Conservation (phyloP, 2,113 vertebrate species). For the Chitala chitala region DNA sequence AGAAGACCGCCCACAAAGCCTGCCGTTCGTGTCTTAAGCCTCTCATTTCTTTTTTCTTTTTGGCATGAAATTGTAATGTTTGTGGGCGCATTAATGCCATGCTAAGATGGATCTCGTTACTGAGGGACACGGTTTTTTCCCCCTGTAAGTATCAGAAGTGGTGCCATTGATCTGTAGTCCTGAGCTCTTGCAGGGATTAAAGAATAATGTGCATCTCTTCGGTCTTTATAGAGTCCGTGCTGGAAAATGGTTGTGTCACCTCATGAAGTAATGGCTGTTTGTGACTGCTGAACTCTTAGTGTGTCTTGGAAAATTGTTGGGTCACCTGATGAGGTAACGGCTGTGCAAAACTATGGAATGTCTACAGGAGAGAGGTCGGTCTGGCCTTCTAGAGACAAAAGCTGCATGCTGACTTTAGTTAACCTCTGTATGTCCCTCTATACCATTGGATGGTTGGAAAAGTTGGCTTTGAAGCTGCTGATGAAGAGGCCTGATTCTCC, state of each 20-base stretch:
- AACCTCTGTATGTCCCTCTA: background rate
- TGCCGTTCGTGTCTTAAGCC: background rate
- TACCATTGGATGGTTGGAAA: slow-evolving; percentile 15
- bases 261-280: slow-evolving; percentile 1
- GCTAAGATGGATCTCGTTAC: slow-evolving; percentile 11
- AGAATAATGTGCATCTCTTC: background rate
- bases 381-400: background rate
- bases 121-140: background rate
- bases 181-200: background rate
- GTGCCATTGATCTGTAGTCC: background rate
- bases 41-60: background rate
- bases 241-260: background rate
- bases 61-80: background rate
- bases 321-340: slow-evolving; percentile 13
- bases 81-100: slow-evolving; percentile 12
- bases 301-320: background rate
- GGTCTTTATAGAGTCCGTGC: background rate
- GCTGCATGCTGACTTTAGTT: background rate
- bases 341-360: background rate
- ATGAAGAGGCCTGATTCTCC: background rate
- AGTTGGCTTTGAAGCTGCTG: background rate
- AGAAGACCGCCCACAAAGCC: background rate
- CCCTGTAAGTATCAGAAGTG: background rate
- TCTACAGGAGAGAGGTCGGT: background rate
- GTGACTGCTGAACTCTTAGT: background rate